Base-by-base conservation (phyloP, 2,888 invertebrate species). In the Diachrysia chrysitis region DNA sequence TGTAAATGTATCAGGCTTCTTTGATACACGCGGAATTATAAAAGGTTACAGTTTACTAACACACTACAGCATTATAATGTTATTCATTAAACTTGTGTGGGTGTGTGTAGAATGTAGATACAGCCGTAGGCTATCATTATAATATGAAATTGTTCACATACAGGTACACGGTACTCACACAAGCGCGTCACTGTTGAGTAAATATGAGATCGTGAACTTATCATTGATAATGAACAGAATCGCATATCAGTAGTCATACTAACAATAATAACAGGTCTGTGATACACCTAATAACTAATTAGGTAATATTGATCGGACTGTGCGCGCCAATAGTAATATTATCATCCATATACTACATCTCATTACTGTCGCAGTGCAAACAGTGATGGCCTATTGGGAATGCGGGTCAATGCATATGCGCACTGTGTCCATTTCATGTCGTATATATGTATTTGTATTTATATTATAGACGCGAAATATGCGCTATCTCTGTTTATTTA, bases 341-440 rank as follows among this genome's bases (percentile, higher is more conserved):
- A 84, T 81, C 84, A 85, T 85, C 78, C 83, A 83, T 85, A 85
- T 83, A 85, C 84, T 86, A 86, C 87, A 91, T 89, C 89, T 92
- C 91, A 93, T 92, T 92, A 92, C 86, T 85, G 91, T 88, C 91
- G 92, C 90, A 89, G 86, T 87, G 88, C 88, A 89, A 90, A 92
- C 91, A 89, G 85, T 90, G 89, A 89, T 87, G 88, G 89, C 90
- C 90, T 89, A 89, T 91, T 89, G 91, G 92, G 90, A 92, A 93
- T 93, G 88, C 93, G 87, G 93, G 93, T 93, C 93, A 93, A 86
- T 86, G 88, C 90, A 89, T 88, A 87, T 90, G 89, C 88, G 89
- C 89, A 90, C 80, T 88, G 84, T 83, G 83, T 78, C 79, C 85
- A 81, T 76, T 78, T 72, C 73, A 60, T 70, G 66, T 66, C 71